Percentiles rank a stretch among this genome's conserved stretches.
Conservation (phyloP, 2,888 invertebrate species). For the Eupithecia inturbata region DNA sequence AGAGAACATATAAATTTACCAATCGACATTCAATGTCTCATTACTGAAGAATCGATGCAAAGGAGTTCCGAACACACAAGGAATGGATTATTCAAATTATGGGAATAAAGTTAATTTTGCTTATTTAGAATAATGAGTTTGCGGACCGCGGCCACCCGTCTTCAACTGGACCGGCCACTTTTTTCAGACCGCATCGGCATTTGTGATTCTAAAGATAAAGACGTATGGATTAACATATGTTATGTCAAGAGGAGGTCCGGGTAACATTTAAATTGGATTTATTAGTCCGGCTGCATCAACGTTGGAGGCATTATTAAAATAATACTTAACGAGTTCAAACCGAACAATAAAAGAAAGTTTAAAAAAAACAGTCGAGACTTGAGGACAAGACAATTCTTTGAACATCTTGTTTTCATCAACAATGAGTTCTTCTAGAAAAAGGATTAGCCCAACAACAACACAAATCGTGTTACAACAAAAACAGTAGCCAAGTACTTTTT, state of each 20-base stretch:
- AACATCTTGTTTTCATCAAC: slow-evolving; percentile 39
- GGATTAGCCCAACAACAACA: slow-evolving; percentile 69
- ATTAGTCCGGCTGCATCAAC: slow-evolving; percentile 74
- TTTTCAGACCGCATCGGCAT: slow-evolving; percentile 73
- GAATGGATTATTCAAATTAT: slow-evolving; percentile 76
- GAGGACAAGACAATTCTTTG: slow-evolving; percentile 22
- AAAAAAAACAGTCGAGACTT: slow-evolving; percentile 17
- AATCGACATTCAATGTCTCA: slow-evolving; percentile 70
- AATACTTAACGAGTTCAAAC: slow-evolving; percentile 46
- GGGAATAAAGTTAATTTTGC: slow-evolving; percentile 82
- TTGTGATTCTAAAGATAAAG: slow-evolving; percentile 82
- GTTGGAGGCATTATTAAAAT: slow-evolving; percentile 69
- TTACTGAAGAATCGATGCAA: slow-evolving; percentile 56
- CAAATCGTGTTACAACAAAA: slow-evolving; percentile 74
- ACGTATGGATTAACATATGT: slow-evolving; percentile 83
- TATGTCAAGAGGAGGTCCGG: slow-evolving; percentile 78
- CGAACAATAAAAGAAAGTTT: slow-evolving; percentile 36
- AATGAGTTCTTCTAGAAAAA: slow-evolving; percentile 67
- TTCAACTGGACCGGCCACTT: slow-evolving; percentile 70
- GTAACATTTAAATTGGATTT: slow-evolving; percentile 82
- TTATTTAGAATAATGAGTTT: slow-evolving; percentile 80
- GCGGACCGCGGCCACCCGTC: slow-evolving; percentile 80
- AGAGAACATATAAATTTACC: slow-evolving; percentile 71
- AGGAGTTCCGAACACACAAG: slow-evolving; percentile 37
- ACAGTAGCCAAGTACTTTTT: slow-evolving; percentile 69